phyloP scores from a whole-genome alignment of 2,797 vertebrate genomes.

The Yasuhikotakia modesta region DNA sequence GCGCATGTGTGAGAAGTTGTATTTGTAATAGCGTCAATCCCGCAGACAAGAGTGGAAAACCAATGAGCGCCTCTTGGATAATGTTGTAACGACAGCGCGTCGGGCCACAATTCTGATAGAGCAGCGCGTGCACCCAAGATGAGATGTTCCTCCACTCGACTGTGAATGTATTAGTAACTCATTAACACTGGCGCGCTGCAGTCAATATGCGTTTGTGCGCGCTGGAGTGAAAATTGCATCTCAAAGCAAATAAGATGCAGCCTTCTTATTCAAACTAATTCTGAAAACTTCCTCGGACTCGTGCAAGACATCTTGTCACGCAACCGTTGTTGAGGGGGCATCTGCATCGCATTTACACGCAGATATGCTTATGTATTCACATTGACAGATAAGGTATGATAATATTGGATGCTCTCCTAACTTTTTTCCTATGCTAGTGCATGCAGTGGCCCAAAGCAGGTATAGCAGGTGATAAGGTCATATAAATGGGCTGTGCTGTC shows the following conservation, averaged over 20 bases:
- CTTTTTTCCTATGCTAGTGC: conserved; percentile 27
- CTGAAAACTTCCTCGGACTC: not conserved
- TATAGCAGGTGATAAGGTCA: conserved; percentile 48
- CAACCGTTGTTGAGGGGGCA: not conserved
- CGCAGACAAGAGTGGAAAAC: conserved; percentile 46
- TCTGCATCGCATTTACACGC: not conserved
- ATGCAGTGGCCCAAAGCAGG: conserved; percentile 10
- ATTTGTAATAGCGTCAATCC: conserved; percentile 55
- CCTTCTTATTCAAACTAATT: conserved; percentile 12
- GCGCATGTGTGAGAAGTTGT: conserved; percentile 54
- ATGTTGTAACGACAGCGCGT: conserved; percentile 46
- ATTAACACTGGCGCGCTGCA: conserved; percentile 50
- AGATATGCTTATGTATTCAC: conserved; percentile 32
- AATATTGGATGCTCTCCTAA: conserved; percentile 7
- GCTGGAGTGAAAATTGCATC: conserved; percentile 38
- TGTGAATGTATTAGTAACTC: conserved; percentile 53
- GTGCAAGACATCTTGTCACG: not conserved
- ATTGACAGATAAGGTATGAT: conserved; percentile 36
- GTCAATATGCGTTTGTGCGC: conserved; percentile 50
- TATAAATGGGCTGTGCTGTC: conserved; percentile 42
- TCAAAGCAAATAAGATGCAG: conserved; percentile 37
- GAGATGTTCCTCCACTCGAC: conserved; percentile 42
- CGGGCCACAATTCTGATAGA: conserved; percentile 11
- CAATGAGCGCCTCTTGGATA: conserved; percentile 46
- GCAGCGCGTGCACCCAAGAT: conserved; percentile 25